phyloP scores from a whole-genome alignment of 2,888 invertebrate genomes.

The Hypomecis atomaria region DNA sequence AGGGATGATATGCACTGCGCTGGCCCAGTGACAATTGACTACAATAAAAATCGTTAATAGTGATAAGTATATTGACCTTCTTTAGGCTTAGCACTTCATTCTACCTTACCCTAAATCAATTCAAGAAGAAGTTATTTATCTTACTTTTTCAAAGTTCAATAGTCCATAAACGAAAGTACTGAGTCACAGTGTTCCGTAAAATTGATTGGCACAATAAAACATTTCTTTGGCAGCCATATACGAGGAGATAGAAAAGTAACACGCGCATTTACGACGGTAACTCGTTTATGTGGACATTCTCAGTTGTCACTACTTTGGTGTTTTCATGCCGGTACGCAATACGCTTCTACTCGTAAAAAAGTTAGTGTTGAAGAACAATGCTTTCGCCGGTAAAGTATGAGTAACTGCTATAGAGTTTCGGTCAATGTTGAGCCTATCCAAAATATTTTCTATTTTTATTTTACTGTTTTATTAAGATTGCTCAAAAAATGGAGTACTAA shows the following conservation, averaged over 20 bases:
- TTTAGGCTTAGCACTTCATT: no score
- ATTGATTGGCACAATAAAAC: slow-evolving; percentile 37
- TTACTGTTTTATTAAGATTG: no score
- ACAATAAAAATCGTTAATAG: background rate
- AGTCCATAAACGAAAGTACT: slow-evolving; percentile 29
- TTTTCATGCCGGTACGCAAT: slow-evolving; percentile 36
- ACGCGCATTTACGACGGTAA: slow-evolving; percentile 44
- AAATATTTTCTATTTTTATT: no score
- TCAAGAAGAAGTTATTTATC: background rate
- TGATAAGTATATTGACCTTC: no score
- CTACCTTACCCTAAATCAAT: no score
- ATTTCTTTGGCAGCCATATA: slow-evolving; percentile 30
- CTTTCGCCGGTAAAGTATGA: background rate
- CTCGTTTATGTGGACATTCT: slow-evolving; percentile 46
- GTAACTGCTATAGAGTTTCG: background rate
- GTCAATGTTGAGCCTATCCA: no score
- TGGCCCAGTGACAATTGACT: background rate
- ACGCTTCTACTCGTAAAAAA: slow-evolving; percentile 30
- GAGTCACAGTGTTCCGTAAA: slow-evolving; percentile 29
- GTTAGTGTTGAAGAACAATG: slow-evolving; percentile 9
- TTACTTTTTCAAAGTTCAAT: slow-evolving; percentile 9
- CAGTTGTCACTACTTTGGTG: slow-evolving; percentile 45
- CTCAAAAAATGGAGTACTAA: no score
- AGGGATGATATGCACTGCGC: no score
- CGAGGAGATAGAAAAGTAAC: slow-evolving; percentile 39